Evolutionary conservation across 92 coral and sea anemone species (phyloP).

Genomic region (Zoanthus solanderi): DNA sequence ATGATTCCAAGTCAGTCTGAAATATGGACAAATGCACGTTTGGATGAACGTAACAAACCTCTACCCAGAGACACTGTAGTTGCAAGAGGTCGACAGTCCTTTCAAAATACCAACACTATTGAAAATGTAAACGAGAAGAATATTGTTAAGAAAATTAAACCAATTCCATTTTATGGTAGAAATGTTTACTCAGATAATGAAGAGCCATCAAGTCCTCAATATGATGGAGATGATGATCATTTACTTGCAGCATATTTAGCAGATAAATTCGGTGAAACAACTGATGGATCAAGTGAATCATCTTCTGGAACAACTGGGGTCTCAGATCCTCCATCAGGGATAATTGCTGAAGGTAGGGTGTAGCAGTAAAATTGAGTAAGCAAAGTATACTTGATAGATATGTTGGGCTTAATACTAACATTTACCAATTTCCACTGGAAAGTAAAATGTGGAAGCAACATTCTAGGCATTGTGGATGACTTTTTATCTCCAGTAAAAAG

Average conservation of each 20-base stretch:
- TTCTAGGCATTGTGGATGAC: too few species aligned
- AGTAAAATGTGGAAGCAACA: too few species aligned
- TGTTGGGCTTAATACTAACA: too few species aligned
- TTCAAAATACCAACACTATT: neutral
- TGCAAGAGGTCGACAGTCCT: constrained; percentile 44
- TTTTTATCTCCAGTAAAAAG: too few species aligned
- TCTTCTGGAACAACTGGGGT: constrained; percentile 14
- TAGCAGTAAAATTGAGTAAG: too few species aligned
- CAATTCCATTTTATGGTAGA: constrained; percentile 9
- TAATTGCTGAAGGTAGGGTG: constrained; percentile 24
- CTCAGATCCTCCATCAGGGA: constrained; percentile 31
- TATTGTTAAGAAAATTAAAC: neutral
- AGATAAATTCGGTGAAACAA: neutral
- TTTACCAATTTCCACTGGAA: too few species aligned
- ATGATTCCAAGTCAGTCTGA: constrained; percentile 16
- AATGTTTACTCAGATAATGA: constrained; percentile 13
- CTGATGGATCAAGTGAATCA: constrained; percentile 4
- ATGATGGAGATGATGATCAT: constrained; percentile 17
- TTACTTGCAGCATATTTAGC: constrained; percentile 36
- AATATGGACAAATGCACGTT: neutral
- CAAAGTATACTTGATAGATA: too few species aligned
- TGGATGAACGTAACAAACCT: constrained; percentile 14
- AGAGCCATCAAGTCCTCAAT: neutral
- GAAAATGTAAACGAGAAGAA: neutral
- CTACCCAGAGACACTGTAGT: constrained; percentile 36